phyloP scores from a whole-genome alignment of 2,888 invertebrate genomes.

The Smittia aterrima region DNA sequence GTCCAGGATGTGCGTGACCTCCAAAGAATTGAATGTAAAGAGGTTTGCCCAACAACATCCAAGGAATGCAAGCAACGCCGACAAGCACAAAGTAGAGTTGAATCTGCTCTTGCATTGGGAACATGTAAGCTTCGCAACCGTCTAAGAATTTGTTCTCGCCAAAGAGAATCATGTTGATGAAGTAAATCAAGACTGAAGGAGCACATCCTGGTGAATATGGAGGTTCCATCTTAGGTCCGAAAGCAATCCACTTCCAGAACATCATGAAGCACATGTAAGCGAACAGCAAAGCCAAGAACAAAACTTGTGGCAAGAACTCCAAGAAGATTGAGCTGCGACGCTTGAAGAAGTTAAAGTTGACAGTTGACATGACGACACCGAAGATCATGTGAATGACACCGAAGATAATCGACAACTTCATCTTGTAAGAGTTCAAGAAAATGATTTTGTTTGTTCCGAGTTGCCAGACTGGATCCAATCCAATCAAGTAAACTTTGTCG shows the following conservation, averaged over 20 bases:
- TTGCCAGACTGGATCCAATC: conserved; percentile 78
- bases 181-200: conserved; percentile 71
- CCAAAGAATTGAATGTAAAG: conserved; percentile 63
- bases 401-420: conserved; percentile 92
- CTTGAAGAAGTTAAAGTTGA: conserved; percentile 72
- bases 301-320: conserved; percentile 86
- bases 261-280: conserved; percentile 89
- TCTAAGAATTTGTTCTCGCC: conserved; percentile 53
- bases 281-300: conserved; percentile 86
- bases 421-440: conserved; percentile 93
- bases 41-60: conserved; percentile 93
- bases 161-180: conserved; percentile 77
- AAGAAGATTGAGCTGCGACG: conserved; percentile 67
- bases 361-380: conserved; percentile 79
- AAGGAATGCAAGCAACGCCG: conserved; percentile 83
- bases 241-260: conserved; percentile 85
- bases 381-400: conserved; percentile 94
- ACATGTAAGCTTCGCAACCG: conserved; percentile 66
- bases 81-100: conserved; percentile 76
- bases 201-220: conserved; percentile 60
- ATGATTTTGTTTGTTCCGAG: conserved; percentile 84
- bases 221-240: conserved; percentile 55
- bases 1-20: conserved; percentile 25
- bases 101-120: conserved; percentile 65
- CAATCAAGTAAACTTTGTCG: conserved; percentile 67